Base-by-base conservation (phyloP, 2,888 invertebrate genomes). In the Sphinx pinastri region DNA sequence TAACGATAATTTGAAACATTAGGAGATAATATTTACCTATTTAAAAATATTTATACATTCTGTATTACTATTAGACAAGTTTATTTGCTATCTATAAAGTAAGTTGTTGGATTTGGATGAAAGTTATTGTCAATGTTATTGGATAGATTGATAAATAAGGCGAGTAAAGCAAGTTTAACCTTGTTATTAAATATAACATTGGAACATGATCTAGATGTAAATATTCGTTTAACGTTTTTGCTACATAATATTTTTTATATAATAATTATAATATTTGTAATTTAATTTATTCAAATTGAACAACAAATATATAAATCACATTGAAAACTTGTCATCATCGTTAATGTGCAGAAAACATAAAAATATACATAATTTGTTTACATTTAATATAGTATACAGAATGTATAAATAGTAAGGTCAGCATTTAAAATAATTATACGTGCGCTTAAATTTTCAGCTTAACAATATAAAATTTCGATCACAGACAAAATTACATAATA, bases 401-500 rank as follows among this genome's bases (percentile, higher is more conserved):
- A 85, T 86, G 83, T 84, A 86, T 81, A 81, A 80, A 80, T 76
- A 81, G 79, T 77, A 81, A 77, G 76, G 73, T 77, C 76, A 81
- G 78, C 76, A 75, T 80, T 76, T 73, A 77, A 83, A 84, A 82
- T 76, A 79, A 79, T 81, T 72, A 79, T 78, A 80, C 83, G 88
- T 88, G 88, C 88, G 88, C 82, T 89, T 88, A 76, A 85, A 79
- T 84, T 85, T 85, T 85, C 90, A 89, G 92, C 92, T 91, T 93
- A 93, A 89, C 86, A 88, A 92, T 93, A 92, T 90, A 91, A 90
- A 89, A 91, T 91, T 92, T 92, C 83, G 91, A 93, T 93, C 93
- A 93, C 93, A 93, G 93, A 92, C 90, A 93, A 91, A 93, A 93
- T 93, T 91, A 92, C 92, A 90, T 87, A 88, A 87, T 88, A 90